Percentiles rank a stretch among this genome's conserved stretches.
These are phyloP conservation scores for Geopemphigus sp. DNA, from an alignment of 1,140 invertebrate species.

Conservation along the genomic window DNA sequence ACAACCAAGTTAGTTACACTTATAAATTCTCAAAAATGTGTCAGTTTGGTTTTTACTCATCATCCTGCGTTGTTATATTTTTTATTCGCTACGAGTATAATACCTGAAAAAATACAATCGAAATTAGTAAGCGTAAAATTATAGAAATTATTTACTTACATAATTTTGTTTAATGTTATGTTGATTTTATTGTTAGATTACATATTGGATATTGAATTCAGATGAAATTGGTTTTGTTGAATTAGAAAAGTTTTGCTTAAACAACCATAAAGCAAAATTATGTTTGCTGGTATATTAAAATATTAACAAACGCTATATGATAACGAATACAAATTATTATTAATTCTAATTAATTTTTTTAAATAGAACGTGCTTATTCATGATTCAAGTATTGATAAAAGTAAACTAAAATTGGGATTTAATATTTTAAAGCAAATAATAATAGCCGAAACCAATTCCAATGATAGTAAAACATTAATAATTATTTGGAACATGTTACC, in stretches of 20 bases:
- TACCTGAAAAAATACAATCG: conserved; percentile 10
- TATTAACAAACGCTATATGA: not conserved
- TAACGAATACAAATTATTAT: not conserved
- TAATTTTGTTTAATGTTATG: not conserved
- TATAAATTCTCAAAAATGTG: not conserved
- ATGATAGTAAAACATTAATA: conserved; percentile 7
- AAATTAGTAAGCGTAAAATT: not conserved
- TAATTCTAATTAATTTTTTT: not conserved
- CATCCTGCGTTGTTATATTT: conserved; percentile 35
- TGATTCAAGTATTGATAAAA: not conserved
- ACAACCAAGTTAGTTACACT: conserved; percentile 27
- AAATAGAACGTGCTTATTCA: conserved; percentile 23
- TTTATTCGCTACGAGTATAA: conserved; percentile 33
- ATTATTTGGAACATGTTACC: conserved; percentile 38
- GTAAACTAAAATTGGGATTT: conserved; percentile 8
- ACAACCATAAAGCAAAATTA: not conserved
- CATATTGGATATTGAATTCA: conserved; percentile 21
- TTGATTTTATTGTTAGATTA: conserved; percentile 8
- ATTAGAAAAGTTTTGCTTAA: conserved; percentile 40
- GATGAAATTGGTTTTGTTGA: conserved; percentile 17
- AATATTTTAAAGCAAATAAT: conserved; percentile 27
- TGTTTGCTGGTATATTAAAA: conserved; percentile 32
- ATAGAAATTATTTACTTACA: not conserved
- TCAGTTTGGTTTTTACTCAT: conserved; percentile 23
- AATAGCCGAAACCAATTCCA: not conserved